A percentile compares a stretch with the other conserved stretches of the same genome.
Evolutionary conservation across 1,140 invertebrate species (phyloP).

Genomic region (Bombus affinis): DNA sequence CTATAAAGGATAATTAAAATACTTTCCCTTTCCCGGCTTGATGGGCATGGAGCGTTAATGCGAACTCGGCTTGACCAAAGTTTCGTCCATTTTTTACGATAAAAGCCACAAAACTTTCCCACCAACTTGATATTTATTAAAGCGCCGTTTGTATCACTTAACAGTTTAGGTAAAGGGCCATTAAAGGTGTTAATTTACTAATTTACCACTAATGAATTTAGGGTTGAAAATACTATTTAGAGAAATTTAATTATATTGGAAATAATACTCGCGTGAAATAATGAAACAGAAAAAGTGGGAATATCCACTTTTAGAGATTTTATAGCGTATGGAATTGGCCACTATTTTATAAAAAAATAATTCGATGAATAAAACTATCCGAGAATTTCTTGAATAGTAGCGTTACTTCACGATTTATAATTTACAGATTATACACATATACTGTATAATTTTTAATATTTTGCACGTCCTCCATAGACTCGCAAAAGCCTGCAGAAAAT

Average conservation of each 20-base stretch:
- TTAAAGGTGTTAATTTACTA: background rate
- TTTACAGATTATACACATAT: too few relatives aligned
- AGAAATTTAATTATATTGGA: background rate
- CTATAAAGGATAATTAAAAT: slow-evolving; percentile 23
- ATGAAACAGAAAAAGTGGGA: too few relatives aligned
- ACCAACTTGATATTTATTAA: slow-evolving; percentile 32
- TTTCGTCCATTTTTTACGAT: slow-evolving; percentile 17
- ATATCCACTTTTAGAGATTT: too few relatives aligned
- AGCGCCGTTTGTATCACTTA: slow-evolving; percentile 18
- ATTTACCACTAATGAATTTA: background rate
- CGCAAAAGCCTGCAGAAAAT: too few relatives aligned
- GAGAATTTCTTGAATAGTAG: too few relatives aligned
- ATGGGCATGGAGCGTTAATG: background rate
- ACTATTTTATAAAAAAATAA: too few relatives aligned
- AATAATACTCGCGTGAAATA: too few relatives aligned
- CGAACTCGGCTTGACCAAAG: background rate
- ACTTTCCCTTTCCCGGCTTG: background rate
- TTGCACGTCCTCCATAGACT: too few relatives aligned
- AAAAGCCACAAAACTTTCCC: background rate
- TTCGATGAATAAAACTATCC: background rate
- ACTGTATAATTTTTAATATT: too few relatives aligned
- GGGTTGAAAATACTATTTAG: background rate
- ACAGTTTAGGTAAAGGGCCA: background rate
- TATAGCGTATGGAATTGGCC: too few relatives aligned
- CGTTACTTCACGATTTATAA: too few relatives aligned